Evolutionary conservation across 2,797 vertebrate species (phyloP).

Genomic region (Tympanoctomys barrerae): DNA sequence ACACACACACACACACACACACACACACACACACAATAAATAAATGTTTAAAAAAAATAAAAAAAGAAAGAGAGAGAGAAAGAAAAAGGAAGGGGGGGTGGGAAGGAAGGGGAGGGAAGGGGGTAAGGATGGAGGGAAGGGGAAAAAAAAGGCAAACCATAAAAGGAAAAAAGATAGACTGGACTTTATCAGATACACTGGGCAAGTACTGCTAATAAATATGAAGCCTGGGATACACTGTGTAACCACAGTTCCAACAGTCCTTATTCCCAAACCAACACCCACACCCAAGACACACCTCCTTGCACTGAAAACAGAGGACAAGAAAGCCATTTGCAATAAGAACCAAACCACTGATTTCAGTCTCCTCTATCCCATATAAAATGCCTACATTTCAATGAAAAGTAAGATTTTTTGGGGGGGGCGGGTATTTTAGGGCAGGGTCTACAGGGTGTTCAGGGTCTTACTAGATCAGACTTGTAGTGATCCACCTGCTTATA

Average conservation of each 20-base stretch:
- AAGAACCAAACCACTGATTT: neutral
- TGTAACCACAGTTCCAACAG: neutral
- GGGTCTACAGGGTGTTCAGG: too few species aligned
- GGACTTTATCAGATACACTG: neutral
- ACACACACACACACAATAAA: too few species aligned
- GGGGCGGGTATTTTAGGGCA: too few species aligned
- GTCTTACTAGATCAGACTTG: too few species aligned
- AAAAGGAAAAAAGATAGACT: neutral
- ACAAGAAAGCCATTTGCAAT: neutral
- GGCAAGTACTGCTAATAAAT: neutral
- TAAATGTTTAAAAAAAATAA: too few species aligned
- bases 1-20: too few species aligned
- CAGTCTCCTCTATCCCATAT: neutral
- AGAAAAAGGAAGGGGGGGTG: fast-evolving
- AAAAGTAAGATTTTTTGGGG: neutral
- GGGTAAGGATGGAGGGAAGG: too few species aligned
- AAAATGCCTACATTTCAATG: neutral
- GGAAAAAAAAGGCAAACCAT: neutral
- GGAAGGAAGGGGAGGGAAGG: too few species aligned
- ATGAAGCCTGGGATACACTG: neutral
- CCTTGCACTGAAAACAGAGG: neutral
- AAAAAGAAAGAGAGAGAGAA: too few species aligned
- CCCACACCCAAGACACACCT: neutral
- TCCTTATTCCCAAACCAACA: neutral
- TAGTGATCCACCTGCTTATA: too few species aligned